A percentile compares a stretch with the other conserved stretches of the same genome.
Conservation (phyloP, 2,797 vertebrate species). For the Scleropages formosus region DNA sequence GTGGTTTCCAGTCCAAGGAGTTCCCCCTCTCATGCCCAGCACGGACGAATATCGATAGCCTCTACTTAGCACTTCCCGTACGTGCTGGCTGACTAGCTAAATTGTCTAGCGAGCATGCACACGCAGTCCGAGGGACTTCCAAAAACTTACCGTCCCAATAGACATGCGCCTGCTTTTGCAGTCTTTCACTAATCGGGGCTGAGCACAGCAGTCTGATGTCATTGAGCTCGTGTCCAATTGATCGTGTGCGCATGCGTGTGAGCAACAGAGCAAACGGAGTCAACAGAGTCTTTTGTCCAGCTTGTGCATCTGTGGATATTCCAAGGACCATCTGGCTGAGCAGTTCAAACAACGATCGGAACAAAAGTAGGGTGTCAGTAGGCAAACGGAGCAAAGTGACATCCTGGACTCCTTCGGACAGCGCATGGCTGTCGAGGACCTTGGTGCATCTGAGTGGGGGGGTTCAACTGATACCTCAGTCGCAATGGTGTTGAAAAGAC, state of each 20-base stretch:
- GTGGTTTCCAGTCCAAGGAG: too few species aligned
- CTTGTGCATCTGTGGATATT: constrained; percentile 11
- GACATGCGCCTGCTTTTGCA: too few species aligned
- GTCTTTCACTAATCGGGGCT: neutral
- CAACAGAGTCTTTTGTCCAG: neutral
- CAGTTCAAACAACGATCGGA: constrained; percentile 10
- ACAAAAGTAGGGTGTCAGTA: constrained; percentile 1
- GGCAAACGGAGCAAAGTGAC: neutral
- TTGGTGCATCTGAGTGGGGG: neutral
- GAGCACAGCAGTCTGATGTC: constrained; percentile 16
- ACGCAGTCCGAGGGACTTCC: too few species aligned
- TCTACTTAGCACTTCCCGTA: too few species aligned
- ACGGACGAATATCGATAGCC: too few species aligned
- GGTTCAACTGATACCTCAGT: too few species aligned
- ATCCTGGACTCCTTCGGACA: neutral
- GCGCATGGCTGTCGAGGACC: neutral
- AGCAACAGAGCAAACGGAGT: neutral
- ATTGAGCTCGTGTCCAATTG: constrained; percentile 18
- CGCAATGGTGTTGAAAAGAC: too few species aligned
- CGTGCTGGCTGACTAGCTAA: too few species aligned
- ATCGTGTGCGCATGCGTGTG: constrained; percentile 6
- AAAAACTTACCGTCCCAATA: too few species aligned
- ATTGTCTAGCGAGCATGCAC: too few species aligned
- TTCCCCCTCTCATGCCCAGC: too few species aligned
- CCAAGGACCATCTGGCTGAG: constrained; percentile 20